These are phyloP conservation scores for Drosophila borborema DNA, from an alignment of 2,888 invertebrate genomes.

Conservation along the genomic window DNA sequence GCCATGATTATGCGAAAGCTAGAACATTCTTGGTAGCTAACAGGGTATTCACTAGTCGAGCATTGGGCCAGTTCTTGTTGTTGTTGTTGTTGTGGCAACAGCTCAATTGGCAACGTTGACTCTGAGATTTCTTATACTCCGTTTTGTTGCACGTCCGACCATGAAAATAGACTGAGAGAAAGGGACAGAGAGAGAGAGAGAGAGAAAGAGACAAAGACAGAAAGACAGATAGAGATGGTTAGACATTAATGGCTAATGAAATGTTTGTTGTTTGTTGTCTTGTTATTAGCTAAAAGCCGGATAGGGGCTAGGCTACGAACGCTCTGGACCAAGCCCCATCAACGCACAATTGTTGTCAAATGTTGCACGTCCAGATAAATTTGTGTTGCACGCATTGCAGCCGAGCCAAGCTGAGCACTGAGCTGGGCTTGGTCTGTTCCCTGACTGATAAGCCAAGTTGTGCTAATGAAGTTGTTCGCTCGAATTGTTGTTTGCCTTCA, in stretches of 20 bases:
- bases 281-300: conserved; percentile 64
- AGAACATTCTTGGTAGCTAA: neutral
- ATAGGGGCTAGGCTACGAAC: conserved; percentile 51
- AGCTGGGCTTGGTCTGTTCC: conserved; percentile 12
- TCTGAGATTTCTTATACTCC: conserved; percentile 64
- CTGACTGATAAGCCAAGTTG: conserved; percentile 56
- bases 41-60: conserved; percentile 1
- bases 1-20: neutral
- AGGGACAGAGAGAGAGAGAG: neutral
- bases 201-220: neutral
- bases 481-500: conserved; percentile 36
- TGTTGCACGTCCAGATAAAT: conserved; percentile 58
- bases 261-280: conserved; percentile 42
- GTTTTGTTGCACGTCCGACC: conserved; percentile 58
- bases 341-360: conserved; percentile 70
- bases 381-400: conserved; percentile 49
- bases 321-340: conserved; percentile 59
- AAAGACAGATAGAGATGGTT: neutral
- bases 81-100: conserved; percentile 33
- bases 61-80: neutral
- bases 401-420: neutral
- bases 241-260: conserved; percentile 64
- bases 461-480: conserved; percentile 63
- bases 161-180: conserved; percentile 66
- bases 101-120: conserved; percentile 76